A percentile compares a stretch with the other conserved stretches of the same genome.
phyloP scores from a whole-genome alignment of 2,113 vertebrate genomes.

The Sinocyclocheilus anshuiensis region DNA sequence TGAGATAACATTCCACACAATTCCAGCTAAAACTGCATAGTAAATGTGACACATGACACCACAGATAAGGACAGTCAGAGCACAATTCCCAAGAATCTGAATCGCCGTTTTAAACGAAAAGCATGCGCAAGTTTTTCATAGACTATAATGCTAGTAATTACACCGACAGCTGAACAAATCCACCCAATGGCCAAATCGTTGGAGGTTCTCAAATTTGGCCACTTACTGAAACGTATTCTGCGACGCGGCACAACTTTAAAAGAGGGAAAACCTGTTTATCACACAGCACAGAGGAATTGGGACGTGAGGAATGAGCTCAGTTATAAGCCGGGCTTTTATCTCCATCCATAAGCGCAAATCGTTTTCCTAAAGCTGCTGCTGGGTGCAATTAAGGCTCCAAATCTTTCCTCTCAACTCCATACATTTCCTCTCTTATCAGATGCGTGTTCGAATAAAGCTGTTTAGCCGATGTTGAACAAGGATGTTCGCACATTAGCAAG shows the following conservation, averaged over 20 bases:
- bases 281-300: conserved; percentile 27
- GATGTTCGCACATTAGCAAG: conserved; percentile 37
- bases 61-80: conserved; percentile 12
- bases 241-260: neutral
- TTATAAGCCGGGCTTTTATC: conserved; percentile 33
- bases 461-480: conserved; percentile 33
- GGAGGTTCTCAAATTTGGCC: conserved; percentile 23
- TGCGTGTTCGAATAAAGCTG: conserved; percentile 31
- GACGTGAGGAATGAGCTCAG: conserved; percentile 13
- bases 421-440: conserved; percentile 33
- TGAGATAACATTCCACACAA: conserved; percentile 32
- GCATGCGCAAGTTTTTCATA: neutral
- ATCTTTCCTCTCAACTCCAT: conserved; percentile 36
- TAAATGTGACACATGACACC: conserved; percentile 39
- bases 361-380: conserved; percentile 29
- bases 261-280: conserved; percentile 37
- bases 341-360: conserved; percentile 25
- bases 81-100: conserved; percentile 26
- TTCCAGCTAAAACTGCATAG: conserved; percentile 44
- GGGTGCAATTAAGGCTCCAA: conserved; percentile 35
- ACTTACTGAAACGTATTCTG: neutral
- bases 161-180: conserved; percentile 32
- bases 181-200: conserved; percentile 16
- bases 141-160: conserved; percentile 25
- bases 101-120: conserved; percentile 5